Percentiles rank a stretch among this genome's conserved stretches.
Evolutionary conservation across 2,888 invertebrate genomes (phyloP).

Genomic region (Venusia cambrica): DNA sequence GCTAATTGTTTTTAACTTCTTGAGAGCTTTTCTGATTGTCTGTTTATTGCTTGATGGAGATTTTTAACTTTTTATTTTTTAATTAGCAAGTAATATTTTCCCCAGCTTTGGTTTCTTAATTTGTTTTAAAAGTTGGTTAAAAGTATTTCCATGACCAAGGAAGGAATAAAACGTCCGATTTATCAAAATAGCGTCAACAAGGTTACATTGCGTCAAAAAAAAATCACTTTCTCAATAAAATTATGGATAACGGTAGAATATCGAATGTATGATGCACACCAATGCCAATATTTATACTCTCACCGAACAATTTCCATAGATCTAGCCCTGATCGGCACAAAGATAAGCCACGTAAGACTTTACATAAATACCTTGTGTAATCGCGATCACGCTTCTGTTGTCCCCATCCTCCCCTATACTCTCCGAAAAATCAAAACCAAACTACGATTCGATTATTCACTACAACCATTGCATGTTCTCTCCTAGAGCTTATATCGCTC

Average conservation of each 20-base stretch:
- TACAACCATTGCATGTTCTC: constrained; percentile 30
- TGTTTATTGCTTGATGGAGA: constrained; percentile 38
- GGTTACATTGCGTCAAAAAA: background rate
- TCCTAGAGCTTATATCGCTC: background rate
- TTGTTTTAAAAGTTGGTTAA: too few species aligned
- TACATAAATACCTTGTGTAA: constrained; percentile 69
- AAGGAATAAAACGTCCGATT: too few species aligned
- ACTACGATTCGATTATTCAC: constrained; percentile 2
- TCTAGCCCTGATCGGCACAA: constrained; percentile 37
- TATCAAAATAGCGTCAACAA: constrained; percentile 11
- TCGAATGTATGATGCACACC: constrained; percentile 26
- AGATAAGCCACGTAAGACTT: constrained; percentile 45
- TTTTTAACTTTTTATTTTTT: constrained; percentile 33
- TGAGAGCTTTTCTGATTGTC: constrained; percentile 56
- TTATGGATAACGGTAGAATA: constrained; percentile 16
- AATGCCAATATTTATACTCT: constrained; percentile 36
- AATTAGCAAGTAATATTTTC: constrained; percentile 26
- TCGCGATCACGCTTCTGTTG: constrained; percentile 58
- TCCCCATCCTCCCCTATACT: constrained; percentile 30
- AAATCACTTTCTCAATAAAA: constrained; percentile 1
- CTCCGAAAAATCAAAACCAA: constrained; percentile 9
- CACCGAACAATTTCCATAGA: constrained; percentile 37
- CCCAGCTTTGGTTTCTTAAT: too few species aligned
- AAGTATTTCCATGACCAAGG: too few species aligned
- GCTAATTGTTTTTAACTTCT: constrained; percentile 69